These are phyloP conservation scores for Craterocephalus amniculus DNA, from an alignment of 2,797 vertebrate species.

Conservation along the genomic window DNA sequence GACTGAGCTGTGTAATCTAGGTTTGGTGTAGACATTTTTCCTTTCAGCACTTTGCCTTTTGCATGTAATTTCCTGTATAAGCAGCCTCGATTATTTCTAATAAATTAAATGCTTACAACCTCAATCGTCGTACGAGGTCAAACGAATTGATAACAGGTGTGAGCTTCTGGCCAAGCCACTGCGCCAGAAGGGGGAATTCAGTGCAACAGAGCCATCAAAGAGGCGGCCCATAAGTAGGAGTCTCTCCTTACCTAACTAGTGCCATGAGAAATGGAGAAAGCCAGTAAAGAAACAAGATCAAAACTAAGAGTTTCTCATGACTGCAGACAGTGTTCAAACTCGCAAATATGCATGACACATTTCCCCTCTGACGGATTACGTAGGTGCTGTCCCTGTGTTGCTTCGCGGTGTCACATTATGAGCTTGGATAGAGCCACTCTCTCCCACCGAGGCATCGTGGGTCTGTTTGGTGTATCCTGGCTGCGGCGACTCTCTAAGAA, in stretches of 20 bases:
- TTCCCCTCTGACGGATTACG: slow-evolving; percentile 44
- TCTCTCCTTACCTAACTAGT: slow-evolving; percentile 8
- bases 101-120: not conserved
- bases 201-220: slow-evolving; percentile 31
- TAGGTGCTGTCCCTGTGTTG: slow-evolving; percentile 22
- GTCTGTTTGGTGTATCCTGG: slow-evolving; percentile 3
- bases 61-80: not conserved
- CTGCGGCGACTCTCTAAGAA: not conserved
- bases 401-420: slow-evolving; percentile 31
- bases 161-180: not conserved
- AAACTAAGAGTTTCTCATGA: slow-evolving; percentile 58
- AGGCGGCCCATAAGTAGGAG: slow-evolving; percentile 15
- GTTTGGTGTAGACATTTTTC: not conserved
- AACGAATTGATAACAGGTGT: slow-evolving; percentile 1
- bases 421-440: slow-evolving; percentile 52
- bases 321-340: slow-evolving; percentile 71
- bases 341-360: slow-evolving; percentile 74
- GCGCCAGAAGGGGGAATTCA: not conserved
- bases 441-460: slow-evolving; percentile 29
- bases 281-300: slow-evolving; percentile 34
- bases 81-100: not conserved
- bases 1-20: not conserved
- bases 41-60: not conserved
- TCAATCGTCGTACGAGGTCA: not conserved
- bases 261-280: slow-evolving; percentile 23